These are phyloP conservation scores for Pandemis heparana DNA, from an alignment of 2,888 invertebrate genomes.

Conservation along the genomic window DNA sequence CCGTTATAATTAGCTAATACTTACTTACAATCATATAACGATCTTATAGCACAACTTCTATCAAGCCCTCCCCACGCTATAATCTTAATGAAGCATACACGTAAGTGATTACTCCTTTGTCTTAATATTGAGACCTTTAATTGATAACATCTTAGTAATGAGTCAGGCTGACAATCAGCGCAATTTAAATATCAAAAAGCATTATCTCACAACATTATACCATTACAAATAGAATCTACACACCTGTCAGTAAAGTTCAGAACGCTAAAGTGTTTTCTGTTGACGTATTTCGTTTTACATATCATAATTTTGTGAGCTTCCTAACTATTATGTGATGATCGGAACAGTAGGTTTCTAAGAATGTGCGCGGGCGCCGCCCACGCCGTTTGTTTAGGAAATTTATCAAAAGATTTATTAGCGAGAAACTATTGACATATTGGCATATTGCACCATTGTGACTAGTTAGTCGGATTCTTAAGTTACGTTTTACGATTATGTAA, in stretches of 20 bases:
- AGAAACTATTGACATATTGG: constrained; percentile 14
- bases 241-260: neutral
- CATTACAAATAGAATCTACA: neutral
- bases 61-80: neutral
- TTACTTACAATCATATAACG: neutral
- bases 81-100: neutral
- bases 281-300: neutral
- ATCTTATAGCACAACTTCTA: neutral
- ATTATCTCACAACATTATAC: neutral
- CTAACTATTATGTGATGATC: constrained; percentile 17
- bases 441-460: constrained; percentile 12
- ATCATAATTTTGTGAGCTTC: neutral
- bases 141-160: constrained; percentile 39
- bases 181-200: neutral
- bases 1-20: neutral
- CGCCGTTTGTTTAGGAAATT: constrained; percentile 19
- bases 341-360: constrained; percentile 33
- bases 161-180: constrained; percentile 32
- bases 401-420: constrained; percentile 20
- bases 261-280: neutral
- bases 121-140: constrained; percentile 31
- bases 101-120: constrained; percentile 37
- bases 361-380: constrained; percentile 36
- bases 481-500: constrained; percentile 14
- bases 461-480: neutral